Evolutionary conservation across 1,140 invertebrate genomes (phyloP), one percentile per base, ranked within the genome.

Genomic region (Eriosoma lanigerum): DNA sequence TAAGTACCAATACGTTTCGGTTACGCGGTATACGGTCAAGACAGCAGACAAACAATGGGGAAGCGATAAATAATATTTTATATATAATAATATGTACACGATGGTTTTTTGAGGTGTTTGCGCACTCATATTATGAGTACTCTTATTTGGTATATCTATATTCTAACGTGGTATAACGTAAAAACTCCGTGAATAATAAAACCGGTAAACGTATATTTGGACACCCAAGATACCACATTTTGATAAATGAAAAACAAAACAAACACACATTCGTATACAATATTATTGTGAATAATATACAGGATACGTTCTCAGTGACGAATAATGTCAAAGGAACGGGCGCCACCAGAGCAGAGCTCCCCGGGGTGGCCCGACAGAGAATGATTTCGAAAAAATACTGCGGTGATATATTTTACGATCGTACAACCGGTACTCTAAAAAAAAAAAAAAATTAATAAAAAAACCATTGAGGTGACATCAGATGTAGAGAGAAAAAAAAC

Each of bases 161-260:
- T n/a, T n/a, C n/a, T n/a, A 48, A 1, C 13, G 46, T 13, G 19
- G 15, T n/a, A n/a, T n/a, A n/a, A n/a, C n/a, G n/a, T n/a, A n/a
- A n/a, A n/a, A n/a, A n/a, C n/a, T 54, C 1, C 48, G 26, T 54
- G 21, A n/a, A 73, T 32, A 54, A 54, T 38, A 38, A 38, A 3
- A 38, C 32, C 73, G 54, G 73, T 76, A 76, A 76, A 76, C 73
- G 73, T 60, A 46, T 76, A 21, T 76, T 60, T 76, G 73, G 54
- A 76, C 73, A 58, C 73, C 54, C 73, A 46, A 76, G 19, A 58
- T 13, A 19, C 21, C 32, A 38, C 32, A 8, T 38, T 3, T 38
- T 38, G 32, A 46, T 15, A 3, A 32, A 10, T 3, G 52, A 1
- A 9, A n/a, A 17, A 8, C n/a, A 17, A 56, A 17, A 9, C n/a